Evolutionary conservation across 2,888 invertebrate species (phyloP).

Genomic region (Tipula vernalis): DNA sequence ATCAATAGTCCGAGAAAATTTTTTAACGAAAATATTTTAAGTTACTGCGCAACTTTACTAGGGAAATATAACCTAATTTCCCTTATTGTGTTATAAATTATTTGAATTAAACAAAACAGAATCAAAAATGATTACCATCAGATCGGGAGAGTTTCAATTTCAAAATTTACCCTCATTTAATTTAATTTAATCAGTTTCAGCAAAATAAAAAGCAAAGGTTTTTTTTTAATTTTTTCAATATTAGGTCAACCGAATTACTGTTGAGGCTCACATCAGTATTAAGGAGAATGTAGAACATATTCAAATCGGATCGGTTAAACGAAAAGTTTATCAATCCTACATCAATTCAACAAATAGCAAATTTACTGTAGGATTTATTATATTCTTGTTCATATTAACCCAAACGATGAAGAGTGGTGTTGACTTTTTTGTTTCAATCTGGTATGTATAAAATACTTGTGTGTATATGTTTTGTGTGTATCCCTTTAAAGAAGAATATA

Average conservation of each 20-base stretch:
- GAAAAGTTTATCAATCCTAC: conserved; percentile 22
- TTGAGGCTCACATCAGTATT: background rate
- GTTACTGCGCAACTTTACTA: no score
- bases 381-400: conserved; percentile 23
- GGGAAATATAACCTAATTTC: no score
- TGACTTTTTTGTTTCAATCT: conserved; percentile 33
- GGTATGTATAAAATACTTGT: conserved; percentile 20
- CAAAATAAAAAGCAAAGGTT: background rate
- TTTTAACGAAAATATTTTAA: no score
- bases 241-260: background rate
- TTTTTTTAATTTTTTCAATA: background rate
- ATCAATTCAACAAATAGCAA: conserved; percentile 26
- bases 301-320: conserved; percentile 14
- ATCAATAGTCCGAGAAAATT: no score
- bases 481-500: background rate
- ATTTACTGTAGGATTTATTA: conserved; percentile 22
- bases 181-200: background rate
- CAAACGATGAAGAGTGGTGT: conserved; percentile 27
- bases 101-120: no score
- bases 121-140: no score
- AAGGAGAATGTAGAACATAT: conserved; percentile 17
- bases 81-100: no score
- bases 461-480: background rate
- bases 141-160: background rate
- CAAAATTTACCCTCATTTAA: background rate